Conservation (phyloP, 2,888 invertebrate species). For the Mechanitis mazaeus region DNA sequence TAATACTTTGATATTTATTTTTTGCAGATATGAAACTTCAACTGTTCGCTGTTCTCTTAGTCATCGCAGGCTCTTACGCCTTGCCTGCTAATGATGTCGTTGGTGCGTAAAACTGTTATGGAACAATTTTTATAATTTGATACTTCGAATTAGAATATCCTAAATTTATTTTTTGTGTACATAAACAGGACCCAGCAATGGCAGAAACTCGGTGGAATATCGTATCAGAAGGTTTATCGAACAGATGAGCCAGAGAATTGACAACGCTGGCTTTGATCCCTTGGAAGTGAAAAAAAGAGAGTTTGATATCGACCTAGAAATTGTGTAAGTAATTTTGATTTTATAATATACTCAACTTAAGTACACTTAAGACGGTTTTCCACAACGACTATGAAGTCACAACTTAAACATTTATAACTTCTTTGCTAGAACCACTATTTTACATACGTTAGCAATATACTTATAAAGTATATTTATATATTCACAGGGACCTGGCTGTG, state of each 20-base stretch:
- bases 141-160: too few relatives aligned
- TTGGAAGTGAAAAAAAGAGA: neutral
- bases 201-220: neutral
- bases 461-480: too few relatives aligned
- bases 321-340: neutral
- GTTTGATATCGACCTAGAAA: neutral
- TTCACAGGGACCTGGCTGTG: neutral
- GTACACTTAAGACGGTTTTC: too few relatives aligned
- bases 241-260: neutral
- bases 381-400: too few relatives aligned
- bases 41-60: conserved; percentile 2
- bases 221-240: neutral
- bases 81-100: neutral
- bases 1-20: too few relatives aligned
- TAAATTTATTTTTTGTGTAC: neutral
- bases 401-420: too few relatives aligned
- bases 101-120: neutral
- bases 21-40: conserved; percentile 1
- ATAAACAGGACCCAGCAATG: neutral
- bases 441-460: too few relatives aligned
- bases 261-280: neutral
- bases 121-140: too few relatives aligned
- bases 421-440: too few relatives aligned
- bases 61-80: neutral
- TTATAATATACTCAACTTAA: neutral